These are phyloP conservation scores for Phrynocephalus versicolor DNA, from an alignment of 2,113 vertebrate species.

Conservation along the genomic window DNA sequence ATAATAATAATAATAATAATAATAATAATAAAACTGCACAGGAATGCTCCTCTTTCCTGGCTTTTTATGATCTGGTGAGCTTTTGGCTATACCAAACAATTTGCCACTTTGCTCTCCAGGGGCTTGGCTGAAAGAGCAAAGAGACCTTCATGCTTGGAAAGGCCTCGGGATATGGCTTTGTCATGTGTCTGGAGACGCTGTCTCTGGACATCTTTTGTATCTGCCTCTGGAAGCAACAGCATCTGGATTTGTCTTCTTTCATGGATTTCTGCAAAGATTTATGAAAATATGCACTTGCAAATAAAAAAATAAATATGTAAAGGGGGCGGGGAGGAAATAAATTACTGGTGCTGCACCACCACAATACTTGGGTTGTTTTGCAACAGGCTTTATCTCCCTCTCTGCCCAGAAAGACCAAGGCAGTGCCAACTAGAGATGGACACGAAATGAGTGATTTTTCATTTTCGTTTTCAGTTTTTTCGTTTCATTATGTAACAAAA, in stretches of 20 bases:
- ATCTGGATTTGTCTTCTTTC: slow-evolving; percentile 10
- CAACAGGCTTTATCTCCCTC: not conserved
- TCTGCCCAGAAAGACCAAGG: not conserved
- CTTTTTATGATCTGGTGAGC: not conserved
- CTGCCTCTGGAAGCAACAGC: slow-evolving; percentile 6
- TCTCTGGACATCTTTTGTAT: slow-evolving; percentile 39
- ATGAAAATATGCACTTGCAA: not conserved
- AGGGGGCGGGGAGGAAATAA: not conserved
- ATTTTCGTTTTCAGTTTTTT: too few species aligned
- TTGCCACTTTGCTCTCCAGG: too few species aligned
- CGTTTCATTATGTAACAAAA: too few species aligned
- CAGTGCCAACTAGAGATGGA: too few species aligned
- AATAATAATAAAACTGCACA: too few species aligned
- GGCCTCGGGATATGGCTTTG: not conserved
- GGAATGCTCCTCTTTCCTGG: not conserved
- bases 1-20: too few species aligned
- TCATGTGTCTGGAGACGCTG: slow-evolving; percentile 1
- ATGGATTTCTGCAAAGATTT: slow-evolving; percentile 7
- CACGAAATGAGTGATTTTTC: too few species aligned
- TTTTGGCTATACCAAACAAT: not conserved
- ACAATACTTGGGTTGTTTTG: not conserved
- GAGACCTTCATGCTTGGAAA: too few species aligned
- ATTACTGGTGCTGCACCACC: too few species aligned
- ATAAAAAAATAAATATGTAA: not conserved
- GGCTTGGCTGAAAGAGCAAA: not conserved